Evolutionary conservation across 2,113 vertebrate genomes (phyloP).

Genomic region (Antennarius striatus): DNA sequence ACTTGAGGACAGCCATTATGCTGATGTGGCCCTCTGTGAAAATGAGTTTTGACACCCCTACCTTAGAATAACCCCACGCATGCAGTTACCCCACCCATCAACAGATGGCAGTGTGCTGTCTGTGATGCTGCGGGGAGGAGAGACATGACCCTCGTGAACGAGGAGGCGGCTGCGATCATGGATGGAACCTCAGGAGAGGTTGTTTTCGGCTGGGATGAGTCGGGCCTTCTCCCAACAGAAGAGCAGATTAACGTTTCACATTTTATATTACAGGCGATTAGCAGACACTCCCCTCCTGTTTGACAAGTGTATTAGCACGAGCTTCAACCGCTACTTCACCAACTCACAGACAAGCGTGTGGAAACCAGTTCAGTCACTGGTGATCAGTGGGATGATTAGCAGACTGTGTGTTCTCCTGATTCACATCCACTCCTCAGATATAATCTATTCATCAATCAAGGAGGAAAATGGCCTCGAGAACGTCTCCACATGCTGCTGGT

Average conservation of each 20-base stretch:
- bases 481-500: background rate
- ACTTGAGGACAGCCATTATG: too few species aligned
- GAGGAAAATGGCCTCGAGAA: constrained; percentile 9
- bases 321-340: constrained; percentile 5
- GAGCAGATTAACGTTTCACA: constrained; percentile 59
- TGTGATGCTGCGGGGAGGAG: constrained; percentile 59
- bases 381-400: background rate
- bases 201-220: constrained; percentile 35
- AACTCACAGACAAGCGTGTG: background rate
- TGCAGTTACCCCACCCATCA: constrained; percentile 67
- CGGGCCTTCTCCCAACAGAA: constrained; percentile 27
- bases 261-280: constrained; percentile 39
- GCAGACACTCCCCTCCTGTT: constrained; percentile 24
- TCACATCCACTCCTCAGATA: constrained; percentile 1
- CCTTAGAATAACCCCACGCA: constrained; percentile 20
- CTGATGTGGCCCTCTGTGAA: too few species aligned
- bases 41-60: too few species aligned
- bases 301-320: constrained; percentile 1
- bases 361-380: background rate
- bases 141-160: constrained; percentile 39
- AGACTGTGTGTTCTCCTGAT: background rate
- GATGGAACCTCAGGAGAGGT: constrained; percentile 61
- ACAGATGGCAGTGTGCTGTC: constrained; percentile 78
- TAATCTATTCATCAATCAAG: background rate
- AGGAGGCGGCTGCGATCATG: constrained; percentile 47